A percentile compares a stretch with the other conserved stretches of the same genome.
These are phyloP conservation scores for Colossoma macropomum DNA, from an alignment of 2,113 vertebrate genomes.

Conservation along the genomic window DNA sequence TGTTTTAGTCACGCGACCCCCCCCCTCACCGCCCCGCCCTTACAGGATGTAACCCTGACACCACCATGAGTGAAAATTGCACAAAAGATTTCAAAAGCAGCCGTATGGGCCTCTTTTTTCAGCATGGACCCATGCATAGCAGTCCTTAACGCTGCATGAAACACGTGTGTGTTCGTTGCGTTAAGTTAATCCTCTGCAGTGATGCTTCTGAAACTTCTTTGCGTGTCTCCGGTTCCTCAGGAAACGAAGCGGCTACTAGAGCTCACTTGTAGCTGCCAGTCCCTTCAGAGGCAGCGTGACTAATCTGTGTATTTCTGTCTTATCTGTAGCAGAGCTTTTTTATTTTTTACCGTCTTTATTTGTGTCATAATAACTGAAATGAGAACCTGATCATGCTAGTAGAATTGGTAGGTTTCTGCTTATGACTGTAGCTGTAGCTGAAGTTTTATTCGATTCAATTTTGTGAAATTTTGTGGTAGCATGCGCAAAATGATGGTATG, in stretches of 20 bases:
- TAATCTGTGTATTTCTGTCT: background rate
- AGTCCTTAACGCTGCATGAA: background rate
- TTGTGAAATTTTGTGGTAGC: no score
- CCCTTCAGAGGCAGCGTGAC: slow-evolving; percentile 19
- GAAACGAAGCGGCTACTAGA: background rate
- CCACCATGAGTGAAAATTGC: background rate
- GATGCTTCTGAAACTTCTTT: background rate
- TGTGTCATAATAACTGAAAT: background rate
- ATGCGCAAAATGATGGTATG: no score
- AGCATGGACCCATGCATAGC: background rate
- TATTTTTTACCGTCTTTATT: background rate
- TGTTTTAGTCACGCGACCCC: slow-evolving; percentile 15
- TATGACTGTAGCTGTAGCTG: background rate
- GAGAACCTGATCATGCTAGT: background rate
- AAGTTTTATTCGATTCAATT: no score
- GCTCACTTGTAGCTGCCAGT: background rate
- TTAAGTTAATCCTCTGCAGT: background rate
- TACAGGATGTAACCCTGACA: slow-evolving; percentile 13
- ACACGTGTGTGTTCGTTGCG: background rate
- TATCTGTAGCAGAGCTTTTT: background rate
- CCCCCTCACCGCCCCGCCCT: background rate
- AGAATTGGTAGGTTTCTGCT: background rate
- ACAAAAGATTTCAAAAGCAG: background rate
- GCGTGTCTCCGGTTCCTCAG: slow-evolving; percentile 6
- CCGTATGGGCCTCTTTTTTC: background rate